A percentile compares a stretch with the other conserved stretches of the same genome.
These are phyloP conservation scores for Oreochromis spilurus DNA, from an alignment of 2,113 vertebrate species.

Conservation along the genomic window DNA sequence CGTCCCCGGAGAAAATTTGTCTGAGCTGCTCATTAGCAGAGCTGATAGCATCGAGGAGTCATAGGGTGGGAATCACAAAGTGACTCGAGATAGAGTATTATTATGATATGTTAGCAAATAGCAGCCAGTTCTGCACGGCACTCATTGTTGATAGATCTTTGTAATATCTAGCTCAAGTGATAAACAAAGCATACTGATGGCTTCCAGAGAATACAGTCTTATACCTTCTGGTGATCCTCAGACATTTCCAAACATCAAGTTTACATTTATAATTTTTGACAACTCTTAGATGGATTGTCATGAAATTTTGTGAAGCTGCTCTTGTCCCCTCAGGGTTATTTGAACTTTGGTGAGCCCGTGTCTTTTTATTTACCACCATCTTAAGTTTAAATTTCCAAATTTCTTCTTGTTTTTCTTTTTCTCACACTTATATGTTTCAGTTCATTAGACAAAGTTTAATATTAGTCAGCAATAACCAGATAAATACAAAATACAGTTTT, in stretches of 20 bases:
- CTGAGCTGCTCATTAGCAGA: constrained; percentile 9
- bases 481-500: background rate
- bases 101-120: background rate
- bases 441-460: background rate
- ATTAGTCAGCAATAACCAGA: background rate
- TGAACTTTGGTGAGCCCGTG: background rate
- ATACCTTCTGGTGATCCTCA: background rate
- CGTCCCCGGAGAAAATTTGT: constrained; percentile 1
- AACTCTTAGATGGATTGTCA: background rate
- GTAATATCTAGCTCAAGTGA: background rate
- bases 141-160: background rate
- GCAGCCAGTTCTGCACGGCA: background rate
- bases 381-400: background rate
- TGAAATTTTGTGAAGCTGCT: background rate
- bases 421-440: background rate
- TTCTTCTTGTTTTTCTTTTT: background rate
- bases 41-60: constrained; percentile 37
- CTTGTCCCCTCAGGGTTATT: background rate
- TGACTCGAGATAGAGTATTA: background rate
- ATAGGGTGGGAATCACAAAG: background rate
- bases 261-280: background rate
- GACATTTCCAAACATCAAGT: background rate
- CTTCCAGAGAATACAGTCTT: background rate
- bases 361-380: background rate
- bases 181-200: background rate